Evolutionary conservation across 2,888 invertebrate genomes (phyloP), one percentile per base, ranked within the genome.

Genomic region (Tanytarsus gracilentus): DNA sequence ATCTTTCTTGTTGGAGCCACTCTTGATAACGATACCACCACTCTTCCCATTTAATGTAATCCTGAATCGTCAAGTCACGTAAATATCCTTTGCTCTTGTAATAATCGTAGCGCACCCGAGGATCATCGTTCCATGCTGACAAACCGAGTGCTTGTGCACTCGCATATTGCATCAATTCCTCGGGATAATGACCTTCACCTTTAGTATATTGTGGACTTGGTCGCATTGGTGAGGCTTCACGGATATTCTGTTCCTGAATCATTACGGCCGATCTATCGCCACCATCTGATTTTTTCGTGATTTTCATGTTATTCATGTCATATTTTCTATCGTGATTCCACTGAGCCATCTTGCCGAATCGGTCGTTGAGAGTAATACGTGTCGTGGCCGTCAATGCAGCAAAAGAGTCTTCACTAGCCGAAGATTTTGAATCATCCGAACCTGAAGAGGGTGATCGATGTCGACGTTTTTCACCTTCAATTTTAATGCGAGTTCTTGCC

Each of bases 21-120:
- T 91, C 91, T 71, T 91, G 89, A 71, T 92, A 92, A 67, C 86
- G 85, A 76, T 91, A 91, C 90, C 91, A 92, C 92, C 92, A 92
- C 71, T 91, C 90, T 73, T 92, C 92, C 91, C 92, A 92, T 72
- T 91, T 91, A 63, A 91, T 82, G 70, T 91, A 92, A 72, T 92
- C 91, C 66, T 89, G 82, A 27, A 88, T 76, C 0, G 83, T 72
- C 67, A 72, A 63, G 74, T 90, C 91, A 63, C 90, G 77, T 52
- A 92, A 76, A 67, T 89, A 91, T 0, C 91, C 91, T 58, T 89
- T 79, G 70, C 88, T 88, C 76, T 91, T 90, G 73, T 92, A 92
- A 74, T 91, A 91, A 68, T 89, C 88, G 70, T 88, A 90, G 61
- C 92, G 80, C 4, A 91, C 90, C 44, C 89, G 78, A 3, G 91